Conservation (phyloP, 1,140 invertebrate genomes). For the Brachionus koreanus region DNA sequence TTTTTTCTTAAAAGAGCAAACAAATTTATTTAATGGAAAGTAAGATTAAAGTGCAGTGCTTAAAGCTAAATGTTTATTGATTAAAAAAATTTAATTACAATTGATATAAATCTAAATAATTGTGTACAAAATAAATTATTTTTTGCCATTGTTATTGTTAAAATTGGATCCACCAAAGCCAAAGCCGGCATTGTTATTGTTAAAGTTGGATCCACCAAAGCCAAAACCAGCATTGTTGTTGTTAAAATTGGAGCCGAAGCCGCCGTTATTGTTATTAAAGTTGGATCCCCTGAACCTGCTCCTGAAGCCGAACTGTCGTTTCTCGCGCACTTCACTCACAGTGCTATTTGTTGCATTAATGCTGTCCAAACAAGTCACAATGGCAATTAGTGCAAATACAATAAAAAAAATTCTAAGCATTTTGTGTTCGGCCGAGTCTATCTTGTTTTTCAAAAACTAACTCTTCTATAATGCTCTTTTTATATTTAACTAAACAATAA, state of each 20-base stretch:
- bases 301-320: neutral
- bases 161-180: neutral
- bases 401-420: neutral
- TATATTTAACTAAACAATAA: neutral
- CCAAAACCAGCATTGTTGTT: neutral
- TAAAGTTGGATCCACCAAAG: neutral
- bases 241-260: neutral
- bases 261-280: neutral
- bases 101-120: neutral
- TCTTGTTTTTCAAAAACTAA: neutral
- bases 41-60: neutral
- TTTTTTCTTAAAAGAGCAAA: neutral
- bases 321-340: neutral
- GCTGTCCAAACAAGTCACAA: neutral
- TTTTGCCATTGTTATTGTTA: constrained; percentile 8
- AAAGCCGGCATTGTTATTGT: neutral
- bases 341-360: neutral
- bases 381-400: neutral
- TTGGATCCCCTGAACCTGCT: neutral
- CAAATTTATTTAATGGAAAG: neutral
- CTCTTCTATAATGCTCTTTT: too few relatives aligned
- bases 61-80: neutral
- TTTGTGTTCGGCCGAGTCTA: neutral
- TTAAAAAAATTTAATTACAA: neutral
- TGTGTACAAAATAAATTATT: neutral